Base-by-base conservation (phyloP, 2,888 invertebrate species). In the Metellina segmentata region DNA sequence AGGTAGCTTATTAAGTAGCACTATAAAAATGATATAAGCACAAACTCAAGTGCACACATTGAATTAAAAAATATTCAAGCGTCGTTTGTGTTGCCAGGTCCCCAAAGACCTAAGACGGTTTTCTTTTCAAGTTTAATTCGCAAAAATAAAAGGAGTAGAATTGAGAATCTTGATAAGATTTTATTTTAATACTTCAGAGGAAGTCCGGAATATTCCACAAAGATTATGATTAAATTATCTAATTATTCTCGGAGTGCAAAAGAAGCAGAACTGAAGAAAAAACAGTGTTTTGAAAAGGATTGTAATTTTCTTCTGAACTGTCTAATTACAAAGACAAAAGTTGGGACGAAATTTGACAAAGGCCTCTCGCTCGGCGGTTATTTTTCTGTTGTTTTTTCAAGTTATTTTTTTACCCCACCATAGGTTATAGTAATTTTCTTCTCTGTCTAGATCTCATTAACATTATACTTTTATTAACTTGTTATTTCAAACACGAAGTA, bases 221-320 rank as follows among this genome's bases (percentile, higher is more conserved):
- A 88, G 81, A 88, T 81, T 81, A 81, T 88, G 81, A 88, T 88
- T 88, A 88, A 88, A 88, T 88, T 88, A 81, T 74, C 81, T 88
- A 88, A 88, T 88, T 88, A 88, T 81, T 16, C 69, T 77, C 20
- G 34, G 8, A 20, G 74, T 49, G 13, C 19, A 51, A 61, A 48
- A 53, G 52, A 48, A 7, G 34, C 6, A 16, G 61, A 4, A 48
- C 6, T 13, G 74, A 74, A n/a, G n/a, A 87, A 81, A 79, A 86
- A 79, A 48, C 5, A 79, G n/a, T 61, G n/a, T 70, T 53, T 74
- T 70, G 53, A 20, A 81, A 20, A 53, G n/a, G 53, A 78, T 49
- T 78, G 71, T 74, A 61, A 81, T 88, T 81, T 81, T 53, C 49
- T 61, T 48, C 52, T 49, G 81, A 74, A 81, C 52, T 53, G 79